phyloP scores from a whole-genome alignment of 1,140 invertebrate genomes.

The Ips typographus region DNA sequence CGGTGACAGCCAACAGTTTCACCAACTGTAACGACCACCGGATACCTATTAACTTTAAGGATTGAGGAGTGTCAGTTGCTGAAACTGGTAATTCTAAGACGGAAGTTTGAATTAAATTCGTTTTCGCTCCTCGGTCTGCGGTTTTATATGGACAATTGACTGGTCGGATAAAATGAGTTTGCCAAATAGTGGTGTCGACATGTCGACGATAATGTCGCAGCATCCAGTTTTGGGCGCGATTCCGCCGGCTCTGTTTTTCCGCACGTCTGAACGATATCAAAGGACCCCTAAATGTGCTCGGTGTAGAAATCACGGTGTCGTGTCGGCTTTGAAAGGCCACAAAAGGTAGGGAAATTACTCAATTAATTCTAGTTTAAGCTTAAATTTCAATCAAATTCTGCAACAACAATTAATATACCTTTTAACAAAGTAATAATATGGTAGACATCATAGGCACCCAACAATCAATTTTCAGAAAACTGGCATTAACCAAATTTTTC shows the following conservation, averaged over 20 bases:
- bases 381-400: too few species aligned
- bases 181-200: slow-evolving; percentile 75
- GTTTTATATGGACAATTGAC: slow-evolving; percentile 17
- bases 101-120: slow-evolving; percentile 16
- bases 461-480: too few species aligned
- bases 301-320: slow-evolving; percentile 97
- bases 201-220: slow-evolving; percentile 77
- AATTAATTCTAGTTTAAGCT: too few species aligned
- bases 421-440: too few species aligned
- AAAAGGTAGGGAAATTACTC: slow-evolving; percentile 71
- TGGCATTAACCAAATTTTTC: too few species aligned
- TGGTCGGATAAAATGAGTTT: slow-evolving; percentile 64
- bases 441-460: too few species aligned
- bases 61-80: slow-evolving; percentile 32
- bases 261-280: slow-evolving; percentile 90
- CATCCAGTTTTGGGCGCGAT: slow-evolving; percentile 78
- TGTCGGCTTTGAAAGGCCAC: slow-evolving; percentile 96
- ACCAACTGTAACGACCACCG: slow-evolving; percentile 45
- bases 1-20: slow-evolving; percentile 47
- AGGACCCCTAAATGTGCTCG: slow-evolving; percentile 98
- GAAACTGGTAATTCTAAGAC: slow-evolving; percentile 33
- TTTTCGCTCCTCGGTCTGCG: background rate
- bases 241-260: slow-evolving; percentile 79
- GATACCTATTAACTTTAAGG: slow-evolving; percentile 39
- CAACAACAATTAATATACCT: too few species aligned